Base-by-base conservation (phyloP, 2,113 vertebrate genomes). In the Odobenus rosmarus region DNA sequence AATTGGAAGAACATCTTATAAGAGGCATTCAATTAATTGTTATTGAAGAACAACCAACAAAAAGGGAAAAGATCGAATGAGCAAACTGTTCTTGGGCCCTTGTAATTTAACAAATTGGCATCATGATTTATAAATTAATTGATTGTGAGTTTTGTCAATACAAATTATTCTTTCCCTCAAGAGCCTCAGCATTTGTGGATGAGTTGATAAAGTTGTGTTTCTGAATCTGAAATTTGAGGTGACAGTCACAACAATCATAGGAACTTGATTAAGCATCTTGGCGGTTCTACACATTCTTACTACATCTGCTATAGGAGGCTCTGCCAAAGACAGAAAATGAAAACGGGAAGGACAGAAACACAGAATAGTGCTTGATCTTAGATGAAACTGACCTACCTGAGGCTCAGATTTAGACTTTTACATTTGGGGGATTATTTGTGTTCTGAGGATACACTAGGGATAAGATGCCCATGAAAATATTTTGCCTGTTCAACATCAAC, bases 241-340 rank as follows among this genome's bases (percentile, higher is more conserved):
- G 95, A 92, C 53, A 93, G 96, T 23, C 96, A 86, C 81, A 95
- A 69, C 93, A 95, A 59, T 85, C 51, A 42, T 23, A 86, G 97
- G 82, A 77, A 49, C 71, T 89, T 67, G 57, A 91, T 91, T 91
- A 77, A 72, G 31, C 18, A 31, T 95, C 59, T 94, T 93, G 93
- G 95, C 14, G 15, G 31, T 28, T 53, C 62, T 39, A 19, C 9
- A 36, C 42, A 51, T 88, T 93, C 79, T 95, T 71, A 80, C 55
- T 77, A 89, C 92, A 97, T 95, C 95, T 95, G 88, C 49, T 91
- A 3, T 49, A 10, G 19, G 39, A 72, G 53, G 49, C 46, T 90
- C 46, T 93, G 82, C 89, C 95, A 95, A 94, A 88, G 49, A 93
- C 23, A 77, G 36, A 55, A 61, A 67, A 51, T 10, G 39, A 86